phyloP scores from a whole-genome alignment of 2,797 vertebrate species.

The Schizothorax lantsangensis region DNA sequence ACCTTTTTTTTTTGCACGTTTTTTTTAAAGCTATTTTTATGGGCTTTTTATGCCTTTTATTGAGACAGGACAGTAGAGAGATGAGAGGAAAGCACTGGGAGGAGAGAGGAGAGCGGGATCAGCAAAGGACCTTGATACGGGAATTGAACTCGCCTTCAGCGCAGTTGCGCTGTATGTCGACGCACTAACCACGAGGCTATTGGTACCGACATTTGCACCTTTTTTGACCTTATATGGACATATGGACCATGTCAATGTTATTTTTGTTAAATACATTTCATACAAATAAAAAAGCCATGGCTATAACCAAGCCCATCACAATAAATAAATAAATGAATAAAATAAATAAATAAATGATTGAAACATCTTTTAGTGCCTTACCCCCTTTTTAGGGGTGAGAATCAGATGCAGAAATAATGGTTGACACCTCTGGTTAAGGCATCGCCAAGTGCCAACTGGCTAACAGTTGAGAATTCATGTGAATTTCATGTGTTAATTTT shows the following conservation, averaged over 20 bases:
- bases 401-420: neutral
- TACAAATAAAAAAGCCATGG: neutral
- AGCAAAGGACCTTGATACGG: too few species aligned
- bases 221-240: neutral
- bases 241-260: neutral
- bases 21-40: neutral
- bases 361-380: neutral
- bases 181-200: too few species aligned
- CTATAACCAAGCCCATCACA: neutral
- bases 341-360: neutral
- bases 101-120: too few species aligned
- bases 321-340: neutral
- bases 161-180: too few species aligned
- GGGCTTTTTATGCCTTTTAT: too few species aligned
- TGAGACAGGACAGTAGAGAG: too few species aligned
- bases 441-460: neutral
- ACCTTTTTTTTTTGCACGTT: too few species aligned
- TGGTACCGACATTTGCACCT: too few species aligned
- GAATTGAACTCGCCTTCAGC: too few species aligned
- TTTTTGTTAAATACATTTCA: neutral
- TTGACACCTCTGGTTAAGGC: constrained; percentile 11
- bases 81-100: too few species aligned
- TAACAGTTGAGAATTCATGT: neutral
- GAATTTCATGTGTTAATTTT: neutral
- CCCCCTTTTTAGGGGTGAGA: neutral